Conservation (phyloP, 2,888 invertebrate species). For the Agonum fuliginosum region DNA sequence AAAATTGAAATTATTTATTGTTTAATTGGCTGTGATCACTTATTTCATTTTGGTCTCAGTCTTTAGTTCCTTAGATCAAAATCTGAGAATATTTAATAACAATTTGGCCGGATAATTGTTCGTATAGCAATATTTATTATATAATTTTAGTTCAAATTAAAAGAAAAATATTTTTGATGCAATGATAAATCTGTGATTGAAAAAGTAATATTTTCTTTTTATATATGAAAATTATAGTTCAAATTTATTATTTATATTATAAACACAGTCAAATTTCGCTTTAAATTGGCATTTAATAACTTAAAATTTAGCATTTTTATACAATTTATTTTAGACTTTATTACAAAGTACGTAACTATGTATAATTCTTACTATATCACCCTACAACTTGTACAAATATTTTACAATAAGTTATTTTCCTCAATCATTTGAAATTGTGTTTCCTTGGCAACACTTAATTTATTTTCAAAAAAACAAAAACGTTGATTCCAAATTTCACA, state of each 20-base stretch:
- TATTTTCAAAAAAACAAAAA: constrained; percentile 24
- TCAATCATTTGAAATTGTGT: constrained; percentile 59
- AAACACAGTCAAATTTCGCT: constrained; percentile 56
- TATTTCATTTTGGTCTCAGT: constrained; percentile 59
- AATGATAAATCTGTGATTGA: constrained; percentile 62
- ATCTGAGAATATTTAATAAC: constrained; percentile 35
- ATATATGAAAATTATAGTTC: constrained; percentile 55
- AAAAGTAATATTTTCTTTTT: constrained; percentile 60
- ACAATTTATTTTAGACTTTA: constrained; percentile 30
- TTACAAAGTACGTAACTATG: constrained; percentile 52
- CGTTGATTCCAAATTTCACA: constrained; percentile 32
- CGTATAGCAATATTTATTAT: constrained; percentile 64
- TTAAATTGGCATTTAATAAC: constrained; percentile 60
- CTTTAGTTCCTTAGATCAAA: constrained; percentile 52
- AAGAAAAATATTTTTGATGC: constrained; percentile 58
- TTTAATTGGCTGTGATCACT: constrained; percentile 54
- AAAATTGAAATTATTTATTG: constrained; percentile 33
- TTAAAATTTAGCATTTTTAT: constrained; percentile 60
- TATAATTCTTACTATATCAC: constrained; percentile 31
- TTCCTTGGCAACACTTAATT: constrained; percentile 32
- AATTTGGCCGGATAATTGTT: constrained; percentile 62
- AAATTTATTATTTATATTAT: constrained; percentile 58
- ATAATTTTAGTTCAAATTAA: constrained; percentile 49
- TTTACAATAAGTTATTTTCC: constrained; percentile 46
- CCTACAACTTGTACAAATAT: constrained; percentile 50